Evolutionary conservation across 2,113 vertebrate genomes (phyloP).

Genomic region (Leptosomus discolor): DNA sequence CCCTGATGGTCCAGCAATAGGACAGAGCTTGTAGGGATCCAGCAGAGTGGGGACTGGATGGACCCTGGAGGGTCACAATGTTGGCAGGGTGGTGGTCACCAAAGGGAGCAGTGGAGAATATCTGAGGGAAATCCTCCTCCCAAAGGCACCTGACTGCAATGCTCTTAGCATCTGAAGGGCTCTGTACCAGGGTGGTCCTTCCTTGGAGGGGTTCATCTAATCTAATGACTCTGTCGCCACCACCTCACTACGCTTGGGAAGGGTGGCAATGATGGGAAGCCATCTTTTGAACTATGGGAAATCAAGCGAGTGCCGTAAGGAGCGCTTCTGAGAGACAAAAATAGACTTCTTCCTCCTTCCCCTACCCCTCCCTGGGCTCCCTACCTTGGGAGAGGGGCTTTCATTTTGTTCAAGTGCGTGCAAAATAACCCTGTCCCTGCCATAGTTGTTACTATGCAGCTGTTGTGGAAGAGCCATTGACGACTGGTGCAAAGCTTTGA

Average conservation of each 20-base stretch:
- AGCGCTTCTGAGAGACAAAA: neutral
- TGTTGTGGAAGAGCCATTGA: neutral
- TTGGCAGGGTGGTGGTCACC: neutral
- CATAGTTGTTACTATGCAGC: neutral
- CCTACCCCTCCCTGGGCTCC: neutral
- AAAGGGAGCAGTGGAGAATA: neutral
- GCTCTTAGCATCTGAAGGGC: neutral
- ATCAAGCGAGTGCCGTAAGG: neutral
- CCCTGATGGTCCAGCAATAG: fast-evolving
- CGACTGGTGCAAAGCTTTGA: neutral
- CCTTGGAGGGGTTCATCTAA: fast-evolving
- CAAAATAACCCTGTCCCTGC: neutral
- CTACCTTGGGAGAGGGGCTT: neutral
- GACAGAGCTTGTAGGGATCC: neutral
- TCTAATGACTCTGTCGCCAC: neutral
- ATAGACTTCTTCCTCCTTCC: neutral
- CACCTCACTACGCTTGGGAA: neutral
- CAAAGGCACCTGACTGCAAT: neutral
- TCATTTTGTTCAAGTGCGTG: neutral
- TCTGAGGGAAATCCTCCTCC: neutral
- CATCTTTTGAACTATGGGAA: neutral
- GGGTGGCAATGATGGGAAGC: neutral
- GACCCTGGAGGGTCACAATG: fast-evolving
- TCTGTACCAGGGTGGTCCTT: neutral
- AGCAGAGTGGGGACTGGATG: neutral